These are phyloP conservation scores for Vulpes lagopus DNA, from an alignment of 2,113 vertebrate species.

Conservation along the genomic window DNA sequence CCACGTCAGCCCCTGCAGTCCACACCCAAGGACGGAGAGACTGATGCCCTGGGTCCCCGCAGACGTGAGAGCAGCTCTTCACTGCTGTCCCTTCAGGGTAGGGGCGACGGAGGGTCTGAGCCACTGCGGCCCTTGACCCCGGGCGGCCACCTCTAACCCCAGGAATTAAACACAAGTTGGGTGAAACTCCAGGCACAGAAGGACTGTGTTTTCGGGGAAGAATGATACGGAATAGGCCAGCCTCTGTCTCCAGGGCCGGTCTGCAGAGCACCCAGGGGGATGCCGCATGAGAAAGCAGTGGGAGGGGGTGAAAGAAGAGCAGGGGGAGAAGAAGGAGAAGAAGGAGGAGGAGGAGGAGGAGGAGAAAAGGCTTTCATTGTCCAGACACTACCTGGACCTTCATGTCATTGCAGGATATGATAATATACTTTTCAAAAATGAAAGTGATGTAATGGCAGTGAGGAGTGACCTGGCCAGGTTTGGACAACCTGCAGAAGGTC, in stretches of 20 bases:
- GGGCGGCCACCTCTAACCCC: neutral
- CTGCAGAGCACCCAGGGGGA: neutral
- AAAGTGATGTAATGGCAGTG: slow-evolving; percentile 74
- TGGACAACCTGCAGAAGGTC: slow-evolving; percentile 74
- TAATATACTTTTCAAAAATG: slow-evolving; percentile 68
- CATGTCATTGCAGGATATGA: slow-evolving; percentile 60
- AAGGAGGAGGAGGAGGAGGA: no score
- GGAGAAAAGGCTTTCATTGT: neutral
- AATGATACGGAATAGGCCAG: neutral
- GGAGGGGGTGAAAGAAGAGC: neutral
- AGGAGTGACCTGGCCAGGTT: slow-evolving; percentile 63
- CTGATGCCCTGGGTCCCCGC: neutral
- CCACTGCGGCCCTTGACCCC: neutral
- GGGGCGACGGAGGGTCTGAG: neutral
- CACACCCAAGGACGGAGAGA: neutral
- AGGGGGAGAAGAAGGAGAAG: no score
- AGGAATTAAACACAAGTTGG: neutral
- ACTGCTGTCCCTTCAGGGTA: neutral
- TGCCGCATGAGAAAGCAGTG: neutral
- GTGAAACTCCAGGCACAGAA: neutral
- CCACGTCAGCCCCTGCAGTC: neutral
- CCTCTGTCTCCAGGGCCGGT: neutral
- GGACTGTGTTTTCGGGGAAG: slow-evolving; percentile 20
- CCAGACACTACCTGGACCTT: neutral
- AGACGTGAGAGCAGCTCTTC: neutral